These are phyloP conservation scores for Pelobates fuscus DNA, from an alignment of 2,113 vertebrate species.

Conservation along the genomic window DNA sequence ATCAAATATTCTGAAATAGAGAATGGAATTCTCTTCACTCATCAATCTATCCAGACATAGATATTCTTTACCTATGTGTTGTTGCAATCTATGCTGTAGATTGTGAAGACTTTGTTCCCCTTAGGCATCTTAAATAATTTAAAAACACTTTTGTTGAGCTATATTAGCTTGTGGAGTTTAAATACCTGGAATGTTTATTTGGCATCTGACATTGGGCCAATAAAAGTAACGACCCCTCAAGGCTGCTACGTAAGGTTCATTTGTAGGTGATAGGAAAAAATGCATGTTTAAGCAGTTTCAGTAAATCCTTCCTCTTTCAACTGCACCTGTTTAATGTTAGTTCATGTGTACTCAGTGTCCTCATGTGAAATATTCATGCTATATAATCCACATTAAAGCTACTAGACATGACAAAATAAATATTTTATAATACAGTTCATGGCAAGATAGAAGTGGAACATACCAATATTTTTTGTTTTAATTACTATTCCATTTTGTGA, in stretches of 20 bases:
- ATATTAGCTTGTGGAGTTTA: background rate
- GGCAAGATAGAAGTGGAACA: too few species aligned
- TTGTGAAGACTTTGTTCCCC: background rate
- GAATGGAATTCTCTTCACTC: background rate
- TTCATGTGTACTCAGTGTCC: too few species aligned
- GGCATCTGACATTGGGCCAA: background rate
- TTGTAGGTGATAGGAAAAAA: conserved; percentile 4
- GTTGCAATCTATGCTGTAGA: background rate
- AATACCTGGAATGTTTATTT: conserved; percentile 5
- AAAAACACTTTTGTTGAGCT: background rate
- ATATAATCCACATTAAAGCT: too few species aligned
- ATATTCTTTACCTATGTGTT: background rate
- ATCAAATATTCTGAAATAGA: background rate
- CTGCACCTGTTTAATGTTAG: too few species aligned
- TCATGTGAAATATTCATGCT: too few species aligned
- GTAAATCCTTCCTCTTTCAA: too few species aligned
- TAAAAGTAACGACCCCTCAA: background rate
- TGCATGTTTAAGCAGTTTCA: conserved; percentile 3
- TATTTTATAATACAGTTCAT: too few species aligned
- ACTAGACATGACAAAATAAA: too few species aligned
- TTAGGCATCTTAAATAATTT: background rate
- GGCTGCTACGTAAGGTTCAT: background rate
- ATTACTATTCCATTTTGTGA: too few species aligned
- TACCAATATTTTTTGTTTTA: too few species aligned
- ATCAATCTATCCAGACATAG: background rate